phyloP scores from a whole-genome alignment of 2,888 invertebrate species.

The Ophioninae sp. region DNA sequence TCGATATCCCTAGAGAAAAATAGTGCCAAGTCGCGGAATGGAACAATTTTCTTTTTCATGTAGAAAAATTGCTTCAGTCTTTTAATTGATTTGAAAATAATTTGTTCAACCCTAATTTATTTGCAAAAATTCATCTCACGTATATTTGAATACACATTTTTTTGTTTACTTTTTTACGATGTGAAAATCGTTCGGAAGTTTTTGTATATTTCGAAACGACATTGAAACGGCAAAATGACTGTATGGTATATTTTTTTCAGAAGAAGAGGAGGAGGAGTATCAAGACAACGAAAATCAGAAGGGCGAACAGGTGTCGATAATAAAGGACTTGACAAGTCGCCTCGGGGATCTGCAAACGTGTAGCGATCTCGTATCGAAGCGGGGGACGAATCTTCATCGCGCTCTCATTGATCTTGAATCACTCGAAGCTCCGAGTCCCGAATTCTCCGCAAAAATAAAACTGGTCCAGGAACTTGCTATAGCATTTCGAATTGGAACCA shows the following conservation, averaged over 20 bases:
- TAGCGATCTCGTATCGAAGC: constrained; percentile 94
- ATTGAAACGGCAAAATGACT: not conserved
- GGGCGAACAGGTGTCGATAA: constrained; percentile 84
- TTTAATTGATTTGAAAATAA: too few relatives aligned
- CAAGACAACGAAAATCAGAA: constrained; percentile 79
- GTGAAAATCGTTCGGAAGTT: not conserved
- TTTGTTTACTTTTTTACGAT: not conserved
- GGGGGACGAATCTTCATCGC: constrained; percentile 91
- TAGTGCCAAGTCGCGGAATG: too few relatives aligned
- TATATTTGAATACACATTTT: not conserved
- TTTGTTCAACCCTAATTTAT: too few relatives aligned
- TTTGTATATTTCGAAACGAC: not conserved
- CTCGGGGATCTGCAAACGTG: constrained; percentile 96
- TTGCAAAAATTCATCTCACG: not conserved
- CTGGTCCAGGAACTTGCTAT: constrained; percentile 96
- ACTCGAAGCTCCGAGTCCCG: constrained; percentile 82
- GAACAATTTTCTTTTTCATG: too few relatives aligned
- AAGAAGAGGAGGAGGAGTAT: constrained; percentile 81
- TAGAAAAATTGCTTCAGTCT: too few relatives aligned
- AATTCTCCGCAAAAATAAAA: constrained; percentile 89
- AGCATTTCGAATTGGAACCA: constrained; percentile 97
- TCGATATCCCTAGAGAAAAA: too few relatives aligned
- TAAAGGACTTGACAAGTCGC: constrained; percentile 88
- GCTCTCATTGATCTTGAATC: constrained; percentile 90
- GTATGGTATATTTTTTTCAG: constrained; percentile 72